These are phyloP conservation scores for Eurosta solidaginis DNA, from an alignment of 1,140 invertebrate species.

Conservation along the genomic window DNA sequence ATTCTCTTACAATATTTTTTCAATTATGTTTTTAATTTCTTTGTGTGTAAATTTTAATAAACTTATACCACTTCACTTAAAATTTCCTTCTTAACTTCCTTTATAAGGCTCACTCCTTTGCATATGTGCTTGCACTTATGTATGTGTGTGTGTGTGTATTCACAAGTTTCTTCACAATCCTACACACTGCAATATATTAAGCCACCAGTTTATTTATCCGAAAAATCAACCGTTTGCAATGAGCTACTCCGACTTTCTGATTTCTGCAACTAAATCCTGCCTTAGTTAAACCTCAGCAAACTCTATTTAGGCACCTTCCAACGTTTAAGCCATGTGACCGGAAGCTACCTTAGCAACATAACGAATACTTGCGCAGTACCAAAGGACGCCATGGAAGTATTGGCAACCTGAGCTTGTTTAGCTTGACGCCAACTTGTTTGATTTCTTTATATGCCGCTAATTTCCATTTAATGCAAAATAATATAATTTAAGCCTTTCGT, in stretches of 20 bases:
- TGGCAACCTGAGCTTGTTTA: constrained; percentile 68
- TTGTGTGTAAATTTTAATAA: no score
- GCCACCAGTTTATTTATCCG: no score
- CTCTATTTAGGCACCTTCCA: background rate
- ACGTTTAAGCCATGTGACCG: constrained; percentile 29
- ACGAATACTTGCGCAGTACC: constrained; percentile 50
- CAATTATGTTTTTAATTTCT: no score
- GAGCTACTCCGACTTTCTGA: constrained; percentile 57
- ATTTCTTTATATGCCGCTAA: constrained; percentile 61
- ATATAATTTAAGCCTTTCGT: background rate
- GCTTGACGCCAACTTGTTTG: constrained; percentile 70
- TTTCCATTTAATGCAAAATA: background rate
- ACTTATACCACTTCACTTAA: no score
- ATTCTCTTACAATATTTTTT: no score
- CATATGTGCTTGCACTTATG: no score
- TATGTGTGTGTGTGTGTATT: background rate
- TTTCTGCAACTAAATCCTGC: constrained; percentile 41
- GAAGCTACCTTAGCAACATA: constrained; percentile 49
- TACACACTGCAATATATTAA: no score
- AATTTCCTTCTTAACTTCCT: no score
- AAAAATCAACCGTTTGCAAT: constrained; percentile 54
- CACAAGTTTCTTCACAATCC: no score
- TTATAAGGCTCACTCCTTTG: no score
- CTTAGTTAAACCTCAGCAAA: background rate
- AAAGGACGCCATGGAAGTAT: constrained; percentile 72